phyloP scores from a whole-genome alignment of 2,888 invertebrate genomes.

The Anaspis maculata region DNA sequence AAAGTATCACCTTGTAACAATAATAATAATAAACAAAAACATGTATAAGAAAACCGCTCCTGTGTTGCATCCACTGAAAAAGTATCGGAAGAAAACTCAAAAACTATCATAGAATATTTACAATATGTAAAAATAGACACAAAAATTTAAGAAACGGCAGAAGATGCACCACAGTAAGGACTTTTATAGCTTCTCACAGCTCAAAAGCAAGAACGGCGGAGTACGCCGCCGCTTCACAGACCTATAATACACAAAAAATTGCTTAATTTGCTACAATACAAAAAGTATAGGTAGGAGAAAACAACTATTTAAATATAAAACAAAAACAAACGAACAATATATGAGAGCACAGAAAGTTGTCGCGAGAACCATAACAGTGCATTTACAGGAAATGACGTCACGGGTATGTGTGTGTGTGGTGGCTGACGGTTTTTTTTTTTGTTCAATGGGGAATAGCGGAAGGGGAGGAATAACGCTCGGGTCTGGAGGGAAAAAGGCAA shows the following conservation, averaged over 20 bases:
- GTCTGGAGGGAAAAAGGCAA: no score
- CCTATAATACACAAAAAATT: constrained; percentile 30
- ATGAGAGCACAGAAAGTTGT: constrained; percentile 6
- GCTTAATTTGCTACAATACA: constrained; percentile 34
- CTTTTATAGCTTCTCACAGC: constrained; percentile 34
- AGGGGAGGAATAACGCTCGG: no score
- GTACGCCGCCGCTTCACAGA: constrained; percentile 34
- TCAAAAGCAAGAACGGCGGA: constrained; percentile 32
- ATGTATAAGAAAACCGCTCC: constrained; percentile 34
- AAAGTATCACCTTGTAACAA: constrained; percentile 41
- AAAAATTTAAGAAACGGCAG: constrained; percentile 7
- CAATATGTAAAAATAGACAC: neutral
- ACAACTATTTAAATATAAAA: neutral
- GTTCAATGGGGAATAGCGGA: no score
- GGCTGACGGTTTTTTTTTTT: no score
- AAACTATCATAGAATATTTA: neutral
- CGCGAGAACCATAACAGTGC: constrained; percentile 15
- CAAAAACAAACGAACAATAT: no score
- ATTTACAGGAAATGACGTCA: constrained; percentile 6
- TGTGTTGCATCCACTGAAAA: constrained; percentile 19
- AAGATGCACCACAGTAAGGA: constrained; percentile 24
- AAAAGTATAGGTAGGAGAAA: no score
- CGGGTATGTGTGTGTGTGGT: no score
- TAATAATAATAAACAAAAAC: constrained; percentile 33
- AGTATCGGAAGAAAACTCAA: constrained; percentile 7